These are phyloP conservation scores for Myiotriccus ornatus DNA, from an alignment of 2,797 vertebrate species.

Conservation along the genomic window DNA sequence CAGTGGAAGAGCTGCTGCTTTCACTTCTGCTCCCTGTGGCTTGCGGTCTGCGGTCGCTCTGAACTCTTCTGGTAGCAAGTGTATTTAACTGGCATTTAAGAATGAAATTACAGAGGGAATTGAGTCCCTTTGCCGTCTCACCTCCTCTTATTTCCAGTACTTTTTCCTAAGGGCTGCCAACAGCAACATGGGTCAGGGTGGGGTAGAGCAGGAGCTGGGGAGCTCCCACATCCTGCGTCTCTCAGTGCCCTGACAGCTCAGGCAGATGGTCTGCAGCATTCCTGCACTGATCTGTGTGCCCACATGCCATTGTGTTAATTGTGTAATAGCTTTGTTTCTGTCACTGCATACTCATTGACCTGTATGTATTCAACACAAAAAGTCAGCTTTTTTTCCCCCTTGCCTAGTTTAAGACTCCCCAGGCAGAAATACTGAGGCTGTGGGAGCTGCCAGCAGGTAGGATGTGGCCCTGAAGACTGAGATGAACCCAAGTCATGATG, in stretches of 20 bases:
- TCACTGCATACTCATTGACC: neutral
- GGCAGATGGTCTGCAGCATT: neutral
- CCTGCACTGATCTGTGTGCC: neutral
- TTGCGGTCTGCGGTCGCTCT: neutral
- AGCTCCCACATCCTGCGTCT: neutral
- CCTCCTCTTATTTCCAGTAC: neutral
- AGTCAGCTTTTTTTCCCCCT: neutral
- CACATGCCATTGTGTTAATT: neutral
- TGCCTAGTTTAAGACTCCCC: neutral
- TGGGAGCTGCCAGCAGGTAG: neutral
- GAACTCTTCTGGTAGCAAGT: neutral
- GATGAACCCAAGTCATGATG: neutral
- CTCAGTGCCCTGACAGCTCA: neutral
- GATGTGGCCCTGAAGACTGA: neutral
- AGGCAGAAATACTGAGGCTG: neutral
- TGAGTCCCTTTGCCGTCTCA: neutral
- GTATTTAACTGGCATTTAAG: neutral
- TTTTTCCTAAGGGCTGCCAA: neutral
- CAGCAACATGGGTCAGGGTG: neutral
- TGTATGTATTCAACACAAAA: neutral
- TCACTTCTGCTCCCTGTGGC: neutral
- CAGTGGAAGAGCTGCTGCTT: neutral
- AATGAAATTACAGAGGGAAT: neutral
- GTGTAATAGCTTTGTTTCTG: fast-evolving
- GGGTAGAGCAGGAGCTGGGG: neutral